A percentile compares a stretch with the other conserved stretches of the same genome.
phyloP scores from a whole-genome alignment of 2,113 vertebrate genomes.

The Istiophorus platypterus region DNA sequence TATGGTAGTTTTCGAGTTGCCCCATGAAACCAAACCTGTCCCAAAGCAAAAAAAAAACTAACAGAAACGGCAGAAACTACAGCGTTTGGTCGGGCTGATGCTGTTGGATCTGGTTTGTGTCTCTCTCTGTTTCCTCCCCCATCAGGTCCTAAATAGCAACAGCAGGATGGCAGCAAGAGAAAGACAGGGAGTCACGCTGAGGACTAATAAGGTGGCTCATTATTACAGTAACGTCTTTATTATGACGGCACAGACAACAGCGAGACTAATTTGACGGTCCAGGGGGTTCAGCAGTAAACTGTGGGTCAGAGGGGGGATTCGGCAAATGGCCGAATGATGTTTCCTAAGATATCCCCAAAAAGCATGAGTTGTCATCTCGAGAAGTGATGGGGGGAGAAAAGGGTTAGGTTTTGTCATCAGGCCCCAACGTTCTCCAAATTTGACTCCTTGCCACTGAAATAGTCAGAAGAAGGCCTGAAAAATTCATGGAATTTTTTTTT shows the following conservation, averaged over 20 bases:
- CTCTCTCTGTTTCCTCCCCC: neutral
- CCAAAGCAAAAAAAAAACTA: neutral
- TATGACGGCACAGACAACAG: neutral
- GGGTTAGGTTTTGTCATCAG: too few species aligned
- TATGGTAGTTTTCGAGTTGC: neutral
- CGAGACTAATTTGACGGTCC: constrained; percentile 25
- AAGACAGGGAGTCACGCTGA: constrained; percentile 18
- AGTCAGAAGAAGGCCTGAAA: too few species aligned
- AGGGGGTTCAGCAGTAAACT: neutral
- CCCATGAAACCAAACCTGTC: neutral
- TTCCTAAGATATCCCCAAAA: neutral
- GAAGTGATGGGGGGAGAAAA: neutral
- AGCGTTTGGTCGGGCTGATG: neutral
- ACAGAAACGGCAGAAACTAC: neutral
- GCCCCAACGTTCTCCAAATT: neutral
- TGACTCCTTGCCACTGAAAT: too few species aligned
- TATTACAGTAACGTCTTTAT: constrained; percentile 22
- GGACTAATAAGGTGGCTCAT: constrained; percentile 40
- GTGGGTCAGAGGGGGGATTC: neutral
- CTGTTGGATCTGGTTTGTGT: neutral
- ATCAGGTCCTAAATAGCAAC: constrained; percentile 17
- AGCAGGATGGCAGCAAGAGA: constrained; percentile 16
- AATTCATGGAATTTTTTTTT: too few species aligned
- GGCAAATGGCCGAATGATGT: neutral
- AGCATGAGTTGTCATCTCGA: neutral